Evolutionary conservation across 1,140 invertebrate genomes (phyloP).

Genomic region (Riptortus pedestris): DNA sequence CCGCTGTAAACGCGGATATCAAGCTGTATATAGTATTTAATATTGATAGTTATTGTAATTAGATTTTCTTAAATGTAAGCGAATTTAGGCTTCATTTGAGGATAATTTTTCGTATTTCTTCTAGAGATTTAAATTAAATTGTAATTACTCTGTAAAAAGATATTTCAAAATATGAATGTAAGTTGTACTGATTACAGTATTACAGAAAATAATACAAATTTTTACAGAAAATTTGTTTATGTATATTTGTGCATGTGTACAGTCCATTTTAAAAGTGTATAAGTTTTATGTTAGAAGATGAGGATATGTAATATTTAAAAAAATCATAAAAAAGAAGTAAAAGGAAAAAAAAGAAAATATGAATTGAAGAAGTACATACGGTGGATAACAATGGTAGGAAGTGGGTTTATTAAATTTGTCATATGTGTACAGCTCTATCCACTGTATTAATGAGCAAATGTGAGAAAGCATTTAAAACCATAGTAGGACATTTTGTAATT

Average conservation of each 20-base stretch:
- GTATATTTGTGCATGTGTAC: not conserved
- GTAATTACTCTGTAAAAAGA: slow-evolving; percentile 14
- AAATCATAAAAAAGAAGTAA: too few relatives aligned
- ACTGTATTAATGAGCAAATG: not conserved
- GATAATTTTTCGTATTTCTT: not conserved
- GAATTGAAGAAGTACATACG: too few relatives aligned
- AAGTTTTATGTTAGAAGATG: too few relatives aligned
- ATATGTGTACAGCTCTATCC: not conserved
- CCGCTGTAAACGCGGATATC: not conserved
- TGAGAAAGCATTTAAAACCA: not conserved
- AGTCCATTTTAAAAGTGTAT: not conserved
- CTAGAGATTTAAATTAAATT: slow-evolving; percentile 3
- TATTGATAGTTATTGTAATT: slow-evolving; percentile 2
- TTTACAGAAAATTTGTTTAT: not conserved
- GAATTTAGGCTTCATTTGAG: slow-evolving; percentile 3
- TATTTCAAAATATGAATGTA: not conserved
- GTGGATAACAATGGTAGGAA: too few relatives aligned
- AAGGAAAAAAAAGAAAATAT: too few relatives aligned
- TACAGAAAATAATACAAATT: not conserved
- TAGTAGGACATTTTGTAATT: not conserved
- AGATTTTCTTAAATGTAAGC: slow-evolving; percentile 5
- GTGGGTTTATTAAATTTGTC: too few relatives aligned
- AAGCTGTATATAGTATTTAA: slow-evolving; percentile 13
- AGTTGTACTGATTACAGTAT: not conserved
- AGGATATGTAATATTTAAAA: too few relatives aligned